Percentiles rank a stretch among this genome's conserved stretches.
phyloP scores from a whole-genome alignment of 2,113 vertebrate species.

The Lampris megalopsis region DNA sequence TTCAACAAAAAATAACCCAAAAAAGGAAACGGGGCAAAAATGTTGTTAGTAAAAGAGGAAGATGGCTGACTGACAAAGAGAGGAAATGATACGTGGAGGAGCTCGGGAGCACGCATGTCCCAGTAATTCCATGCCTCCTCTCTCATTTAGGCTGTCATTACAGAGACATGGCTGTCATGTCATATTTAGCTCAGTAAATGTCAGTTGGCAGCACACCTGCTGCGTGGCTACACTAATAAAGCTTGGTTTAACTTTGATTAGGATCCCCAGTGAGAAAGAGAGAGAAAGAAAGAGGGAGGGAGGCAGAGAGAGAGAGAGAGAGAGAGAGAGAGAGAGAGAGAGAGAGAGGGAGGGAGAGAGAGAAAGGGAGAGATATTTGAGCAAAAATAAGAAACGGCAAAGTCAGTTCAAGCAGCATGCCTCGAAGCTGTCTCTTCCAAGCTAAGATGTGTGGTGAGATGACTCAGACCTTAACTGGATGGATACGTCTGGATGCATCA shows the following conservation, averaged over 20 bases:
- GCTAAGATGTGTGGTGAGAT: slow-evolving; percentile 69
- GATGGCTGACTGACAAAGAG: slow-evolving; percentile 21
- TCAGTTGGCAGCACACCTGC: slow-evolving; percentile 82
- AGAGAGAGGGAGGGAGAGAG: slow-evolving; percentile 9
- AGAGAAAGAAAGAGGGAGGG: slow-evolving; percentile 16
- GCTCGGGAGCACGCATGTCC: slow-evolving; percentile 68
- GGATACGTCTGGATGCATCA: slow-evolving; percentile 76
- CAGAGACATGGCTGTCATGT: slow-evolving; percentile 76
- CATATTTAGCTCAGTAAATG: slow-evolving; percentile 79
- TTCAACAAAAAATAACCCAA: slow-evolving; percentile 73
- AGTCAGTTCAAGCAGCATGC: slow-evolving; percentile 64
- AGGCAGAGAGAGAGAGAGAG: background rate
- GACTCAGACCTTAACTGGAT: slow-evolving; percentile 71
- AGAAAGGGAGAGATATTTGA: slow-evolving; percentile 56
- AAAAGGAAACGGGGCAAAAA: slow-evolving; percentile 65
- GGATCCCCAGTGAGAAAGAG: slow-evolving; percentile 65
- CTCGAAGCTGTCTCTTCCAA: slow-evolving; percentile 65
- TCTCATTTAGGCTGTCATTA: slow-evolving; percentile 71
- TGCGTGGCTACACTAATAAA: slow-evolving; percentile 81
- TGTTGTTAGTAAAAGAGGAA: slow-evolving; percentile 75
- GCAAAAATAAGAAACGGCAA: slow-evolving; percentile 62
- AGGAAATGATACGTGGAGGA: background rate
- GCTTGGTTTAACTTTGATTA: slow-evolving; percentile 79
- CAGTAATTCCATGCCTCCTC: slow-evolving; percentile 76
- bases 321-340: background rate